phyloP scores from a whole-genome alignment of 2,888 invertebrate species.

The Phasia obesa region DNA sequence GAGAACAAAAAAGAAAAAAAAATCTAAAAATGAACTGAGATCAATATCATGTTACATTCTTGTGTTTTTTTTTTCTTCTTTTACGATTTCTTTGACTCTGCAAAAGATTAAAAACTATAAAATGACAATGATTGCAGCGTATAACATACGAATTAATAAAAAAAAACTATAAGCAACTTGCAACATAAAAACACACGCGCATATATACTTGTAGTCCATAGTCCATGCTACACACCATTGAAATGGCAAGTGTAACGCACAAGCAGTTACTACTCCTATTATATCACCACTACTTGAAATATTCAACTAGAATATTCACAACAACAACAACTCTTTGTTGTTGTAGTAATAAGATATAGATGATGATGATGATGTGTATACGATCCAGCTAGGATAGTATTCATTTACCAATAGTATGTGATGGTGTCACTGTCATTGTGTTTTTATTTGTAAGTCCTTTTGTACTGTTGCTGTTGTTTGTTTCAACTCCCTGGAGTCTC shows the following conservation, averaged over 20 bases:
- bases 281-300: conserved; percentile 56
- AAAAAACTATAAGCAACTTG: conserved; percentile 17
- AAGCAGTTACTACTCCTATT: conserved; percentile 43
- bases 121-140: conserved; percentile 58
- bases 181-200: conserved; percentile 9
- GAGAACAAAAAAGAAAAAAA: neutral
- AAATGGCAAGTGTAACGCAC: conserved; percentile 70
- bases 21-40: conserved; percentile 62
- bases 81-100: conserved; percentile 26
- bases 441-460: no score
- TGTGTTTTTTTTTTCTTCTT: conserved; percentile 25
- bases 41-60: conserved; percentile 69
- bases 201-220: no score
- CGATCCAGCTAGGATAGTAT: no score
- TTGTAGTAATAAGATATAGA: conserved; percentile 65
- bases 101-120: conserved; percentile 61
- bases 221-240: conserved; percentile 16
- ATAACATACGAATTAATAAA: conserved; percentile 40
- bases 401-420: no score
- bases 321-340: conserved; percentile 38
- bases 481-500: conserved; percentile 65
- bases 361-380: no score
- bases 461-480: conserved; percentile 36
- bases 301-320: conserved; percentile 53
- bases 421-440: no score